phyloP scores from a whole-genome alignment of 2,113 vertebrate species.

The Alectura lathami region DNA sequence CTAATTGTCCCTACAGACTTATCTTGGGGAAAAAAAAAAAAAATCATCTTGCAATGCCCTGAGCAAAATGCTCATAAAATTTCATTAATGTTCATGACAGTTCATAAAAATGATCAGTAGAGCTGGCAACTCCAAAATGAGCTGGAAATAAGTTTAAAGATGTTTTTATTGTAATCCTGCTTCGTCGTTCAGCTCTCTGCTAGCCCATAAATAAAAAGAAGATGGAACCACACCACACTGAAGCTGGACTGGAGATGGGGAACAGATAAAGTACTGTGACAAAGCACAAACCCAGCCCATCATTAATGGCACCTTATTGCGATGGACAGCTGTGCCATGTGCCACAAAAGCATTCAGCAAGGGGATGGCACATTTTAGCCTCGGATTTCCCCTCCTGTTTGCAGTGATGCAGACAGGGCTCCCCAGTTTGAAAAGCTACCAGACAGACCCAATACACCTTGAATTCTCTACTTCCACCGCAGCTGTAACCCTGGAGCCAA shows the following conservation, averaged over 20 bases:
- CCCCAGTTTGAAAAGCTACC: background rate
- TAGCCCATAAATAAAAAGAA: constrained; percentile 23
- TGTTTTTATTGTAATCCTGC: constrained; percentile 41
- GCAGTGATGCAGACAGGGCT: background rate
- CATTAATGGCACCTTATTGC: background rate
- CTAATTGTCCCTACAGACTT: background rate
- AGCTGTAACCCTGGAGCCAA: background rate
- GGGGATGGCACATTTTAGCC: background rate
- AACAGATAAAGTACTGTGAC: background rate
- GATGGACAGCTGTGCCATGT: background rate
- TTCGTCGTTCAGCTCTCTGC: constrained; percentile 1
- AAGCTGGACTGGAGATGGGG: background rate
- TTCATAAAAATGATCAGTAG: constrained; percentile 64
- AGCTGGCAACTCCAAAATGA: constrained; percentile 58
- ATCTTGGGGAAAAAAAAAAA: background rate
- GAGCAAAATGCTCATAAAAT: constrained; percentile 57
- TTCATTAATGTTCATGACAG: constrained; percentile 51
- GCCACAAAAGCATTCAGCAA: background rate
- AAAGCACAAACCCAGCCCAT: background rate
- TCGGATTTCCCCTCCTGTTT: background rate
- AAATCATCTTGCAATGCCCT: constrained; percentile 15
- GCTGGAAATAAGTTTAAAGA: constrained; percentile 63
- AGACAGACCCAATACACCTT: background rate
- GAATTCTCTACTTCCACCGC: background rate
- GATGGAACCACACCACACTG: background rate